Base-by-base conservation (phyloP, 2,888 invertebrate species). In the Bombylius major region DNA sequence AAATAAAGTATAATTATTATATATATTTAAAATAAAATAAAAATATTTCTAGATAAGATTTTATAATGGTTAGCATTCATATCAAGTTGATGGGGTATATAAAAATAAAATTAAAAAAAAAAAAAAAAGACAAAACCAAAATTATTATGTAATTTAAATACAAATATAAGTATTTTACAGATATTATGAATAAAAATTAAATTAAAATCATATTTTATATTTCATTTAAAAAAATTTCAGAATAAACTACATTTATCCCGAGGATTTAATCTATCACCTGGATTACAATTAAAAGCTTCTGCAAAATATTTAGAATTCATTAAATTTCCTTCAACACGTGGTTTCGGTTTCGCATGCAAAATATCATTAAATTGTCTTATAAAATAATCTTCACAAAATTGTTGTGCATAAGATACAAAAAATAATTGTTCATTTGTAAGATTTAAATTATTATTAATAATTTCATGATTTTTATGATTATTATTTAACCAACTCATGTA, bases 401-500 rank as follows among this genome's bases (percentile, higher is more conserved):
- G 23, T 58, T 54, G 56, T 31, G 14, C 46, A 45, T 45, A 50
- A 46, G 44, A 45, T 13, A 54, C 11, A 36, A 54, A 54, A 50
- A 54, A 44, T 23, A 54, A 32, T 45, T 54, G 44, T 12, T 54
- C 34, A 23, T 11, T 46, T 7, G 31, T 50, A 11, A 54, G 34
- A 32, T 50, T 50, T 2, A 54, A 23, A 23, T 23, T 9, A 14
- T 44, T 45, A 5, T 13, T 44, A 8, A 50, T 7, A 9, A 1
- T 39, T 42, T 54, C 48, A 9, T 39, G 33, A 9, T n/a, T 54
- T 6, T 34, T 6, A 6, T 14, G 33, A 45, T 50, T 44, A 11
- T n/a, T 11, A 8, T 50, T 23, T 14, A 50, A 9, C 50, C 44
- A 54, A 33, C 50, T 45, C 34, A 44, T n/a, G 9, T 54, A 54